phyloP scores from a whole-genome alignment of 2,113 vertebrate genomes.

The Nanger granti region DNA sequence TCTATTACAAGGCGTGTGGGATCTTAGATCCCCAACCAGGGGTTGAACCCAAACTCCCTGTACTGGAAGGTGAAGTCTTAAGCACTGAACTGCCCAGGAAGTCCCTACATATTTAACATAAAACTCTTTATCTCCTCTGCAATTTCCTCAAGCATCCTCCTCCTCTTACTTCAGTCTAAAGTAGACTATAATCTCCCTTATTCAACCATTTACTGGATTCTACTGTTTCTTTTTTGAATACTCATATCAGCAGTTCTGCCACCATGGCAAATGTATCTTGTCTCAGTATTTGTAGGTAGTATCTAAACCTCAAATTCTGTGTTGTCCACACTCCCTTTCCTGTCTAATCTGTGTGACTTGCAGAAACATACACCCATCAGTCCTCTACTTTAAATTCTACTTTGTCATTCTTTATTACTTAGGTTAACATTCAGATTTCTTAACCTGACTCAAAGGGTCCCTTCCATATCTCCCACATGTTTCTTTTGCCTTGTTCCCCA shows the following conservation, averaged over 20 bases:
- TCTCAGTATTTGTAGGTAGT: background rate
- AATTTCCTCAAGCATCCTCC: background rate
- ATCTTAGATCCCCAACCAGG: background rate
- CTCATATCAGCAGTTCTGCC: background rate
- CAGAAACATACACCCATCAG: background rate
- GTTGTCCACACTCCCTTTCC: background rate
- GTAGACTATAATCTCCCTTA: background rate
- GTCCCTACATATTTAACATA: background rate
- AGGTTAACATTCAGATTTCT: background rate
- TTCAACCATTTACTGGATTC: background rate
- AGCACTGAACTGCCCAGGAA: background rate
- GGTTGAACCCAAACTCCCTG: background rate
- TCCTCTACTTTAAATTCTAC: background rate
- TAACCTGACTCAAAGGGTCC: background rate
- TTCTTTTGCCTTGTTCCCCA: background rate
- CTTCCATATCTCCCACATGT: background rate
- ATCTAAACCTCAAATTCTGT: background rate
- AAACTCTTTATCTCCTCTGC: background rate
- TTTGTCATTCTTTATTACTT: background rate
- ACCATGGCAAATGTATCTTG: background rate
- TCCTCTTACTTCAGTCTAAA: background rate
- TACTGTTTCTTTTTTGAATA: background rate
- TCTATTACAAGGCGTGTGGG: background rate
- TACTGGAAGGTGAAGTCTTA: background rate
- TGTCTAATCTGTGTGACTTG: background rate